Evolutionary conservation across 2,113 vertebrate genomes (phyloP).

Genomic region (Anoura caudifer): DNA sequence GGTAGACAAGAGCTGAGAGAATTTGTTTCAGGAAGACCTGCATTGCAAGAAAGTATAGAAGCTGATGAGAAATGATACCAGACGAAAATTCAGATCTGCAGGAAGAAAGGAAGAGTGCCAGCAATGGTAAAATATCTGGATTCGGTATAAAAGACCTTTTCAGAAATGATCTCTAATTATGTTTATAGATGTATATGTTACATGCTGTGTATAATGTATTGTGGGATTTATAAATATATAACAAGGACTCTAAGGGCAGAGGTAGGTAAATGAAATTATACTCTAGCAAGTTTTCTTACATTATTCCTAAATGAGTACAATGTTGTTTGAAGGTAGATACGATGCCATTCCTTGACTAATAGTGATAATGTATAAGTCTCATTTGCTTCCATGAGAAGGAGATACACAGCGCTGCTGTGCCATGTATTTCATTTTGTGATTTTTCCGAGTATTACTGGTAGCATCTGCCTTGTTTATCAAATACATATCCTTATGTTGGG

Average conservation of each 20-base stretch:
- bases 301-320: background rate
- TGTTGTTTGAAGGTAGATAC: background rate
- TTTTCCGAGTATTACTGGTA: background rate
- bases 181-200: background rate
- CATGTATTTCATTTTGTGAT: background rate
- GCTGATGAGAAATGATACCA: background rate
- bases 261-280: background rate
- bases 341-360: background rate
- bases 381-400: background rate
- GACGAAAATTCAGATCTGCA: background rate
- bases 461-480: background rate
- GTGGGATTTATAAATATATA: background rate
- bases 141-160: background rate
- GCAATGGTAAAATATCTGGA: background rate
- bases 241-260: background rate
- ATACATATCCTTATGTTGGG: background rate
- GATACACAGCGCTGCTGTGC: background rate
- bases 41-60: background rate
- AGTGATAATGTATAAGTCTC: background rate
- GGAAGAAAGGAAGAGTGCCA: background rate
- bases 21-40: background rate
- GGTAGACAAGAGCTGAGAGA: background rate
- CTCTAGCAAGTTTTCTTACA: background rate
- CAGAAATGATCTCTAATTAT: background rate
- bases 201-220: background rate